Percentiles rank a stretch among this genome's conserved stretches.
These are phyloP conservation scores for Gadopsis marmoratus DNA, from an alignment of 2,797 vertebrate genomes.

Conservation along the genomic window DNA sequence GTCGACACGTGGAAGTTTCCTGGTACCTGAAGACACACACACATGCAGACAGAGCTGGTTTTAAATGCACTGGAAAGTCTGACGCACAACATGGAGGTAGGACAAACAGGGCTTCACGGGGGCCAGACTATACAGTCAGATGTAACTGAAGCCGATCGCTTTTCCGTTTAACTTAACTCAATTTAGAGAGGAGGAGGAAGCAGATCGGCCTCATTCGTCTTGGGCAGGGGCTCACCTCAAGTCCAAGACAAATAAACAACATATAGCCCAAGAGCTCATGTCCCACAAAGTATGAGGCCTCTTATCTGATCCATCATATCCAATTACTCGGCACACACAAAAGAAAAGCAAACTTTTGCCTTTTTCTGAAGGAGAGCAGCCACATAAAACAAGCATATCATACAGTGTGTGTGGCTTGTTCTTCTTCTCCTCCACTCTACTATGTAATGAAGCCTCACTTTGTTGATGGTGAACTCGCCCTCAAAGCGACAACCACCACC, in stretches of 20 bases:
- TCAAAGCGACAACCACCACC: conserved; percentile 96
- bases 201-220: not conserved
- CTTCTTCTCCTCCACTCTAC: not conserved
- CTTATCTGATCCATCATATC: not conserved
- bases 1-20: conserved; percentile 99
- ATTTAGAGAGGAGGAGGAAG: conserved; percentile 52
- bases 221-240: not conserved
- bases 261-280: not conserved
- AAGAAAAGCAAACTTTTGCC: not conserved
- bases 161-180: conserved; percentile 55
- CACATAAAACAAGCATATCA: not conserved
- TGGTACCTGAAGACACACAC: conserved; percentile 87
- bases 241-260: conserved; percentile 43
- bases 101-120: conserved; percentile 36
- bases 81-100: conserved; percentile 53
- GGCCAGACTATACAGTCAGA: conserved; percentile 23
- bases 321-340: conserved; percentile 12
- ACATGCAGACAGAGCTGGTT: conserved; percentile 38
- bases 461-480: conserved; percentile 98
- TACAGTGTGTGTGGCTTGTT: not conserved
- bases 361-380: not conserved
- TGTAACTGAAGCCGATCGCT: conserved; percentile 46
- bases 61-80: conserved; percentile 66
- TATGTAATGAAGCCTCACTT: conserved; percentile 83
- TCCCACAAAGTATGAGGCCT: not conserved